Conservation (phyloP, 53 echinoderm and acorn worm species). For the Stichopus horrens region DNA sequence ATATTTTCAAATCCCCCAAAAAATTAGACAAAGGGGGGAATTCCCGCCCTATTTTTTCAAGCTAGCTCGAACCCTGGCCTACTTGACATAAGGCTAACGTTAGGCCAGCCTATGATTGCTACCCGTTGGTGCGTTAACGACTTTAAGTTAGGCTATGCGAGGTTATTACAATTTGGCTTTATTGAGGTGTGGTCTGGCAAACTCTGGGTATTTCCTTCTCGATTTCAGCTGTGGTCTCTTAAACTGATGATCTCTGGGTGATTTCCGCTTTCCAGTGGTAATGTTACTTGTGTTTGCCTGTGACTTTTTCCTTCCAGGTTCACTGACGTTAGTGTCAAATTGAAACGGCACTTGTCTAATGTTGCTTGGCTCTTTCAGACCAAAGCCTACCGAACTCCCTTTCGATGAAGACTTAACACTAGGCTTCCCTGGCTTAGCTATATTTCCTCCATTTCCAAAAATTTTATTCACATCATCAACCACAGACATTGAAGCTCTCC, state of each 20-base stretch:
- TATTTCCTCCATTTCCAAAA: slow-evolving; percentile 9
- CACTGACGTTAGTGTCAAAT: background rate
- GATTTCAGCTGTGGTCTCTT: slow-evolving; percentile 20
- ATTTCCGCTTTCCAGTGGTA: background rate
- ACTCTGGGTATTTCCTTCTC: background rate
- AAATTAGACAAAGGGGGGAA: no score
- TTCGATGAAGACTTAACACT: slow-evolving; percentile 21
- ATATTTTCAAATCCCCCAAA: no score
- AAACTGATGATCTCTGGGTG: slow-evolving; percentile 27
- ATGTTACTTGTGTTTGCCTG: background rate
- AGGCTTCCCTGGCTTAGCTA: slow-evolving; percentile 9
- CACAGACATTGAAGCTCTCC: slow-evolving; percentile 36
- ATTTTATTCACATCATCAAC: slow-evolving; percentile 13
- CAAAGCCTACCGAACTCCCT: slow-evolving; percentile 1
- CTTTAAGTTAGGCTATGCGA: no score
- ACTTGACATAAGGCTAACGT: no score
- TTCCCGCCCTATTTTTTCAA: no score
- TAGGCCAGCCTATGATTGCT: no score
- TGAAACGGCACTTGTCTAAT: background rate
- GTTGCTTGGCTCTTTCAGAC: background rate
- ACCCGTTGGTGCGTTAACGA: no score
- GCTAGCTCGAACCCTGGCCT: no score
- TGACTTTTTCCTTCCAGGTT: background rate
- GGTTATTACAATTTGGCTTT: no score
- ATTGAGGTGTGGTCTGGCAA: background rate